Percentiles rank a stretch among this genome's conserved stretches.
phyloP scores from a whole-genome alignment of 2,797 vertebrate genomes.

The Sandelia bainsii region DNA sequence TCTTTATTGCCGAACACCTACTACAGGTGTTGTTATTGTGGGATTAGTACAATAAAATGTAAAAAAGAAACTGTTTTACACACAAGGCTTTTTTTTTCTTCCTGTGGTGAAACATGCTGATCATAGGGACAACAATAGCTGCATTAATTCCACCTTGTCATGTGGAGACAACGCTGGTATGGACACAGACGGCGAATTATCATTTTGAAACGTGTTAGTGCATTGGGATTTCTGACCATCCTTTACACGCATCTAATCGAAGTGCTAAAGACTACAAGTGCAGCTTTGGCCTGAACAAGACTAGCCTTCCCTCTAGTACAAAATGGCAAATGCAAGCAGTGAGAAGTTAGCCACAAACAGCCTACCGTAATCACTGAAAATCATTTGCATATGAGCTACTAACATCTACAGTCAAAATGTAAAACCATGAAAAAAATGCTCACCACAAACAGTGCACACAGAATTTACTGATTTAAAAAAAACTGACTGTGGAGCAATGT shows the following conservation, averaged over 20 bases:
- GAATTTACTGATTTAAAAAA: constrained; percentile 42
- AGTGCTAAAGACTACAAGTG: background rate
- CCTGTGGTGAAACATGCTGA: background rate
- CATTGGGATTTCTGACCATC: background rate
- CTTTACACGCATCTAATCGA: background rate
- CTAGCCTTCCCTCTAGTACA: background rate
- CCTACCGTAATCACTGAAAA: constrained; percentile 9
- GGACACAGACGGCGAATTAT: constrained; percentile 31
- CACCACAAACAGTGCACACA: constrained; percentile 26
- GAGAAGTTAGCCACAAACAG: constrained; percentile 14
- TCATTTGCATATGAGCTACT: constrained; percentile 13
- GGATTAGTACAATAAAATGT: background rate
- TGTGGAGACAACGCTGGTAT: constrained; percentile 28
- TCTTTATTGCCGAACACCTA: background rate
- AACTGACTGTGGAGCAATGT: constrained; percentile 51
- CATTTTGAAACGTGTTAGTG: constrained; percentile 12
- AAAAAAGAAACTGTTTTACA: background rate
- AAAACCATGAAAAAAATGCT: constrained; percentile 35
- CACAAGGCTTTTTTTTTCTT: constrained; percentile 10
- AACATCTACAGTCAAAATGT: constrained; percentile 30
- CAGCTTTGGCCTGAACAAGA: constrained; percentile 1
- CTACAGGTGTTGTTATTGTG: background rate
- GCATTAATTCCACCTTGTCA: constrained; percentile 22
- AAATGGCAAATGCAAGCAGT: constrained; percentile 8
- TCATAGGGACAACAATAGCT: constrained; percentile 22